Evolutionary conservation across 2,888 invertebrate species (phyloP), one percentile per base, ranked within the genome.

Genomic region (Empis stercorea): DNA sequence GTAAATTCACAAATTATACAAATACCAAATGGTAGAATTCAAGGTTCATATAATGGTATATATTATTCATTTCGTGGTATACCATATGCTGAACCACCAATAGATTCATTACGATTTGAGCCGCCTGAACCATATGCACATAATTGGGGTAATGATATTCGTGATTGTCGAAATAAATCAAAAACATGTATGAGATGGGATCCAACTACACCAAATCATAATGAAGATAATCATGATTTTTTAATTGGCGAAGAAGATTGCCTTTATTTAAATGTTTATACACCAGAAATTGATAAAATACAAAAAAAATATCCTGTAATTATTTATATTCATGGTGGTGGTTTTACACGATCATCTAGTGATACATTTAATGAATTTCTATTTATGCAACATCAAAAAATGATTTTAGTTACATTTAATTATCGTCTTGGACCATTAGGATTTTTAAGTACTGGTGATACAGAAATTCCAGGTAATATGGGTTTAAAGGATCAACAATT

Each of bases 401-500:
- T 84, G 16, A 74, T 84, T 7, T 70, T 77, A 1, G 80, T 83
- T 4, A 79, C 76, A 2, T 53, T 83, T 0, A 82, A 81, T 62
- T 84, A 84, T 58, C 70, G 84, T 45, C 59, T 84, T 27, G 83
- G 83, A 45, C 76, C 79, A 1, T 60, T 83, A 43, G 83, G 86
- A 49, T 84, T 86, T 61, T 66, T 85, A 9, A 82, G 81, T 59
- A 83, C 84, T 0, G 82, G 79, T 42, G 82, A 84, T 56, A 74
- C 75, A 6, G 59, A 73, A 3, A 71, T 80, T 1, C 79, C 84
- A 1, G 85, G 85, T 5, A 85, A 85, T 61, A 76, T 75, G 57
- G 85, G 84, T 0, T 60, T 85, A 30, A 84, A 81, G 60, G 86
- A 85, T 69, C 85, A 85, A 67, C 70, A 72, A 20, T 68, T 79